These are phyloP conservation scores for Neopelma chrysocephalum DNA, from an alignment of 2,797 vertebrate genomes.

Conservation along the genomic window DNA sequence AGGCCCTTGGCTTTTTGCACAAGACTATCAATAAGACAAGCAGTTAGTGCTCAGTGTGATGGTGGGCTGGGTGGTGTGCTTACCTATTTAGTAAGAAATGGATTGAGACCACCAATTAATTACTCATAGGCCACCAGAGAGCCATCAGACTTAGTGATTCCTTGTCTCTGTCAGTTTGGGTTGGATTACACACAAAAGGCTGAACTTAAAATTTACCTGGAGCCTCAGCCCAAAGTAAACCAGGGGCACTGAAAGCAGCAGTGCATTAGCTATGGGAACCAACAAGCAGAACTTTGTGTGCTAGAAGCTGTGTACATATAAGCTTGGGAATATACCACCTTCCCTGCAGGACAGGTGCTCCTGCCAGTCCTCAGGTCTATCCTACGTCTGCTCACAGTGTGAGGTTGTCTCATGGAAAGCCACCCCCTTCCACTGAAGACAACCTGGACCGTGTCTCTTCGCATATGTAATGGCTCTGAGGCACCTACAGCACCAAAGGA, in stretches of 20 bases:
- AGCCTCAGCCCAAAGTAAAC: slow-evolving; percentile 69
- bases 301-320: slow-evolving; percentile 31
- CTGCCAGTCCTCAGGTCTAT: slow-evolving; percentile 23
- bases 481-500: background rate
- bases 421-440: background rate
- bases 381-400: background rate
- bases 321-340: slow-evolving; percentile 4
- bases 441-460: background rate
- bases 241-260: slow-evolving; percentile 33
- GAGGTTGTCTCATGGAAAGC: background rate
- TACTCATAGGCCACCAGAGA: slow-evolving; percentile 63
- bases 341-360: slow-evolving; percentile 24
- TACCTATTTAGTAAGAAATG: background rate
- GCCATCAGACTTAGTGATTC: slow-evolving; percentile 42
- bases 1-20: slow-evolving; percentile 1
- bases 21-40: slow-evolving; percentile 14
- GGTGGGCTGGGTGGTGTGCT: slow-evolving; percentile 24
- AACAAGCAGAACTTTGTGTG: slow-evolving; percentile 64
- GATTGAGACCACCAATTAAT: slow-evolving; percentile 60
- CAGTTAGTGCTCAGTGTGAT: background rate
- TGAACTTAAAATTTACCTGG: slow-evolving; percentile 69
- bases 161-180: slow-evolving; percentile 54
- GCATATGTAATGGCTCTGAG: background rate
- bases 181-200: slow-evolving; percentile 76
- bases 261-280: slow-evolving; percentile 24